Percentiles rank a stretch among this genome's conserved stretches.
These are phyloP conservation scores for Leptocoma aspasia DNA, from an alignment of 2,113 vertebrate genomes.

Conservation along the genomic window DNA sequence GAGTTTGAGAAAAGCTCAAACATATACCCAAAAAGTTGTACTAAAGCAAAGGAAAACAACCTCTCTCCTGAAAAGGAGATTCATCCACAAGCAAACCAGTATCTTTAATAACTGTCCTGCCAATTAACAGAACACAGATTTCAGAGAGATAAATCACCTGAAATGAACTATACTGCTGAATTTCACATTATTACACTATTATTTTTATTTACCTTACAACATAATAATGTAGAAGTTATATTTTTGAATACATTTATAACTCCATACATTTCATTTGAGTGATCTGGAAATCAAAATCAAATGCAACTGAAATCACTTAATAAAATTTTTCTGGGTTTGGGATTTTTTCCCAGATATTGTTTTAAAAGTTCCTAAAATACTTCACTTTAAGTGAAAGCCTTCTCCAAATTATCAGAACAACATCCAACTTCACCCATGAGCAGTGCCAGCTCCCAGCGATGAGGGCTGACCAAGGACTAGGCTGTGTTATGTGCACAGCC, in stretches of 20 bases:
- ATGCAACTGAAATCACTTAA: not conserved
- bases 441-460: fast-evolving
- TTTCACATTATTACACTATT: not conserved
- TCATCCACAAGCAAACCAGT: not conserved
- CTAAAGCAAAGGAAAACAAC: not conserved
- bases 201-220: not conserved
- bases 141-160: not conserved
- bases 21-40: not conserved
- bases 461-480: not conserved
- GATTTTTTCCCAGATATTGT: not conserved
- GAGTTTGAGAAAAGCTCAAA: not conserved
- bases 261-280: not conserved
- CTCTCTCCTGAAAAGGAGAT: not conserved
- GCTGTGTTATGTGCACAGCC: fast-evolving
- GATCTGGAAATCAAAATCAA: not conserved
- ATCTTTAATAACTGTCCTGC: not conserved
- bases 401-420: not conserved
- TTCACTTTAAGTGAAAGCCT: not conserved
- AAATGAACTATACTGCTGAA: not conserved
- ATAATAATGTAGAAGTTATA: not conserved
- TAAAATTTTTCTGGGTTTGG: not conserved
- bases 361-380: not conserved
- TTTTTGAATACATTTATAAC: not conserved
- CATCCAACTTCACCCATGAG: not conserved
- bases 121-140: not conserved